Percentiles rank a stretch among this genome's conserved stretches.
Conservation (phyloP, 2,113 vertebrate species). For the Falcunculus frontatus region DNA sequence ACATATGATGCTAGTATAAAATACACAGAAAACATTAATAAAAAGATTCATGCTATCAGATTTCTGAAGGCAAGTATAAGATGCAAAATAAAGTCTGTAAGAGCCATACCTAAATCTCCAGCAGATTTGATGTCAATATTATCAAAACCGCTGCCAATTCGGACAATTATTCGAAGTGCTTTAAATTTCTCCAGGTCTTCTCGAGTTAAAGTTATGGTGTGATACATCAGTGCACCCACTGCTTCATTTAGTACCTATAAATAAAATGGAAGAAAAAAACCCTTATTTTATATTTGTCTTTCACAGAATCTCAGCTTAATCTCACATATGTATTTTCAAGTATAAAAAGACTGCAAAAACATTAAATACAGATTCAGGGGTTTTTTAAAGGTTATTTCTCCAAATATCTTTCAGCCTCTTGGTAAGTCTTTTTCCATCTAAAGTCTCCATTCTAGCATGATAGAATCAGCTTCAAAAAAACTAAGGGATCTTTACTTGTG, state of each 20-base stretch:
- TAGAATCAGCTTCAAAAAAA: not conserved
- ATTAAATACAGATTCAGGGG: not conserved
- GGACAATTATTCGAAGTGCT: slow-evolving; percentile 95
- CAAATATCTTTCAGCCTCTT: not conserved
- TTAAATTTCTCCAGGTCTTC: slow-evolving; percentile 99
- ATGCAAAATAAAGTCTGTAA: not conserved
- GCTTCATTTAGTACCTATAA: slow-evolving; percentile 95
- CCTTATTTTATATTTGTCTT: not conserved
- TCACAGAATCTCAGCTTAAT: not conserved
- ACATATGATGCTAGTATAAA: not conserved
- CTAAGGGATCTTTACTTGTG: not conserved
- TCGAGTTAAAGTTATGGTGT: slow-evolving; percentile 96
- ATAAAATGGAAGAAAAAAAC: not conserved
- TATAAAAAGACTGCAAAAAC: not conserved
- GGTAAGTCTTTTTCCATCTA: not conserved
- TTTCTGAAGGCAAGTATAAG: not conserved
- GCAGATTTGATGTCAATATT: slow-evolving; percentile 99
- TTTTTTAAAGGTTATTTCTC: not conserved
- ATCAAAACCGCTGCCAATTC: slow-evolving; percentile 97
- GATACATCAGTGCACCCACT: slow-evolving; percentile 97
- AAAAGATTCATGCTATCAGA: not conserved
- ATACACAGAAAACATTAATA: not conserved
- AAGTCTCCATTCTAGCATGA: not conserved
- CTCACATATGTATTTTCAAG: not conserved
- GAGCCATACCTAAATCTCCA: slow-evolving; percentile 87